A percentile compares a stretch with the other conserved stretches of the same genome.
Evolutionary conservation across 1,140 invertebrate genomes (phyloP).

Genomic region (Physella acuta): DNA sequence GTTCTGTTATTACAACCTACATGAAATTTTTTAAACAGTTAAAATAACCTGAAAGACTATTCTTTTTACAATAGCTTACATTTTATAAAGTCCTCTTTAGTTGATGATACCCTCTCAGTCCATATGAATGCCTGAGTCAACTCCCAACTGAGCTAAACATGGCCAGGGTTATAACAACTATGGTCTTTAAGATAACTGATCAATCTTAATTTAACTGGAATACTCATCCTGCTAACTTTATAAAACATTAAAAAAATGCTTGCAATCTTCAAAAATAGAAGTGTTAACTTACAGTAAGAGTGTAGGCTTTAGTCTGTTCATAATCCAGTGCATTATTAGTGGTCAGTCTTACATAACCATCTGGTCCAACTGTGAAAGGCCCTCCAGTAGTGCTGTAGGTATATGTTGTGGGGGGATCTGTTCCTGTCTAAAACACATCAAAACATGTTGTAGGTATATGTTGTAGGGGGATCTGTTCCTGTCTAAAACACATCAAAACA

Average conservation of each 20-base stretch:
- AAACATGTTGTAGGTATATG: not conserved
- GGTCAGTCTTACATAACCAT: conserved; percentile 34
- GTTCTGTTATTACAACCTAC: conserved; percentile 39
- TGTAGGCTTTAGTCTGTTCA: conserved; percentile 28
- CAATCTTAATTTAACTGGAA: too few relatives aligned
- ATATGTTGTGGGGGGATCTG: conserved; percentile 29
- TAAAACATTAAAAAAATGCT: too few relatives aligned
- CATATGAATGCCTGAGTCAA: too few relatives aligned
- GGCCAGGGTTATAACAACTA: too few relatives aligned
- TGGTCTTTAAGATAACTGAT: too few relatives aligned
- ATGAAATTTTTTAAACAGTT: not conserved
- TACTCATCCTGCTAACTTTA: too few relatives aligned
- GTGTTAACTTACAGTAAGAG: conserved; percentile 33
- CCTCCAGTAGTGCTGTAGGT: conserved; percentile 19
- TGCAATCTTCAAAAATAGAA: not conserved
- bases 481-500: too few relatives aligned
- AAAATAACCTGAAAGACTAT: not conserved
- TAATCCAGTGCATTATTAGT: conserved; percentile 32
- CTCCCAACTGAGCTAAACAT: too few relatives aligned
- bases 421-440: conserved; percentile 27
- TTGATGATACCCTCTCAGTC: too few relatives aligned
- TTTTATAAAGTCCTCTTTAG: too few relatives aligned
- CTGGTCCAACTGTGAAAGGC: conserved; percentile 30
- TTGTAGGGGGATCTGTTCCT: too few relatives aligned
- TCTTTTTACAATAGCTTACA: not conserved